Evolutionary conservation across 2,888 invertebrate species (phyloP).

Genomic region (Maniola hyperantus): DNA sequence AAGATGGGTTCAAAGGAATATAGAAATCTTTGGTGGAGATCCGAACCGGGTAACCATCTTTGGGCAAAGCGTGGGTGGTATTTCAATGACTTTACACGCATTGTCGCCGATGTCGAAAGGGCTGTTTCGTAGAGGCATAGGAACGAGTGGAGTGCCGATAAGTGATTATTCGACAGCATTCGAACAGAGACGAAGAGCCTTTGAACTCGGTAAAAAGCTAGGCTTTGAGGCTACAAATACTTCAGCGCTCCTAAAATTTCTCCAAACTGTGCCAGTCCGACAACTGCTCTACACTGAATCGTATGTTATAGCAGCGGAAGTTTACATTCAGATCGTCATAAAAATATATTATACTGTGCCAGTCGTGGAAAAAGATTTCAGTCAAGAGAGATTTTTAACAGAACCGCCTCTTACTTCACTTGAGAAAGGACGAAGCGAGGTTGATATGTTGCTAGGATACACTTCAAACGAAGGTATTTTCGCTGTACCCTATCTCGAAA

Average conservation of each 20-base stretch:
- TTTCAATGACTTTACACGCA: conserved; percentile 50
- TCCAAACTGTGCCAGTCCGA: conserved; percentile 28
- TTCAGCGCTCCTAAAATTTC: no score
- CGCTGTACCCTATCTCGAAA: conserved; percentile 35
- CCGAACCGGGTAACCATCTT: conserved; percentile 58
- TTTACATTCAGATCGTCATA: conserved; percentile 41
- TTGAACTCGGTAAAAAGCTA: no score
- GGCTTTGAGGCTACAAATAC: no score
- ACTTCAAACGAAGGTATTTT: conserved; percentile 85
- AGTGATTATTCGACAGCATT: no score
- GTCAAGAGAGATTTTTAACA: conserved; percentile 51
- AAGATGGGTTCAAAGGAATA: conserved; percentile 57
- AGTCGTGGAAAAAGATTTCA: conserved; percentile 44
- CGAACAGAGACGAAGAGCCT: no score
- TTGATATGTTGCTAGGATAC: conserved; percentile 87
- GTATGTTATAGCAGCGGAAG: conserved; percentile 49
- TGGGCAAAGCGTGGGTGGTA: conserved; percentile 58
- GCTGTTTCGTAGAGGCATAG: no score
- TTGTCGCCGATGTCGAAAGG: conserved; percentile 56
- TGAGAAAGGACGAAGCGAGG: conserved; percentile 67
- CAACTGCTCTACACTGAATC: conserved; percentile 49
- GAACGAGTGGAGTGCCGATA: no score
- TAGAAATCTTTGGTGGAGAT: conserved; percentile 59
- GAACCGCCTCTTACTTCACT: conserved; percentile 48
- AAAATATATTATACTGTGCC: conserved; percentile 51